Conservation (phyloP, 1,140 invertebrate genomes). For the Nomia melanderi region DNA sequence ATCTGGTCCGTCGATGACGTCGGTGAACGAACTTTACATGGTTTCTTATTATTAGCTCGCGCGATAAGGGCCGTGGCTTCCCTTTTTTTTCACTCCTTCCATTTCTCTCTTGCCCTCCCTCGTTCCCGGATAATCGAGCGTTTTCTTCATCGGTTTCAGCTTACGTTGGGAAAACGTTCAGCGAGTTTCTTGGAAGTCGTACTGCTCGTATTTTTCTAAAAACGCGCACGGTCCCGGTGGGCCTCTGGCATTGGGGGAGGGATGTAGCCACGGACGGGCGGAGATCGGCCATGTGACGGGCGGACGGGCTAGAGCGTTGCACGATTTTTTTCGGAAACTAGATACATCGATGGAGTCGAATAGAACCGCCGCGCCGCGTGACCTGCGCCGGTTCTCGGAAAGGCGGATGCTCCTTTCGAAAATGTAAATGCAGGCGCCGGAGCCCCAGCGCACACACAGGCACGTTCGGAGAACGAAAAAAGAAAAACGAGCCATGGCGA, state of each 20-base stretch:
- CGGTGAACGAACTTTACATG: background rate
- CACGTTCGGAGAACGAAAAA: background rate
- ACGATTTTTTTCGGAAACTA: conserved; percentile 26
- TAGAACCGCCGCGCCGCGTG: conserved; percentile 21
- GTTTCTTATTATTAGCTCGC: conserved; percentile 3
- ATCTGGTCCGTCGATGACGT: conserved; percentile 3
- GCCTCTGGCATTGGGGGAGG: no score
- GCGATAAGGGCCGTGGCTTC: conserved; percentile 6
- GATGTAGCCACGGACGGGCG: no score
- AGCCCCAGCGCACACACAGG: background rate
- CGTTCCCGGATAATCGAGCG: background rate
- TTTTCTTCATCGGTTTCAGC: background rate
- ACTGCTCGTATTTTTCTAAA: background rate
- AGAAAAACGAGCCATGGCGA: background rate
- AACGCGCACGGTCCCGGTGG: background rate
- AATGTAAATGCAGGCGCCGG: conserved; percentile 53
- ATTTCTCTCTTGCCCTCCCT: no score
- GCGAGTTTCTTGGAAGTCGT: background rate
- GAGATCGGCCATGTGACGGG: background rate
- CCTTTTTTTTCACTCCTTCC: no score
- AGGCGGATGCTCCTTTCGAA: conserved; percentile 46
- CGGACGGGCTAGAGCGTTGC: background rate
- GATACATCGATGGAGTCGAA: conserved; percentile 26
- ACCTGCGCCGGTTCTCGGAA: conserved; percentile 48
- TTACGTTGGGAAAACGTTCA: background rate